Evolutionary conservation across 2,888 invertebrate species (phyloP).

Genomic region (Xestia ashworthii): DNA sequence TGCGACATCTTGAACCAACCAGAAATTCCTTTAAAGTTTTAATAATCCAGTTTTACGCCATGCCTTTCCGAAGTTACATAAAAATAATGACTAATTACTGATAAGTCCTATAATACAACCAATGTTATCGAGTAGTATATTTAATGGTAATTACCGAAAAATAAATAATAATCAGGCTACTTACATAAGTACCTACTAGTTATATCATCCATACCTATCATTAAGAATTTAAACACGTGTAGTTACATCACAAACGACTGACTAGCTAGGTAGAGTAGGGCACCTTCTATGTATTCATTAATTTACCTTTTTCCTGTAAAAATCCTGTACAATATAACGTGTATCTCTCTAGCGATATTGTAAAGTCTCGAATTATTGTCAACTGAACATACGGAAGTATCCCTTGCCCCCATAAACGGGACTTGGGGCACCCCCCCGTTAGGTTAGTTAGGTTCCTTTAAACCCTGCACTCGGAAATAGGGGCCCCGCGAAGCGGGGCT

Average conservation of each 20-base stretch:
- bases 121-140: constrained; percentile 15
- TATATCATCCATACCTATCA: not conserved
- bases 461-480: too few species aligned
- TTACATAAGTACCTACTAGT: constrained; percentile 4
- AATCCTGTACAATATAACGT: too few species aligned
- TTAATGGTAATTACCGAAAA: not conserved
- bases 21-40: not conserved
- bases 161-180: constrained; percentile 12
- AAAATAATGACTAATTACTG: constrained; percentile 2
- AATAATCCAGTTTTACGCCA: not conserved
- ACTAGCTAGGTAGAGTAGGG: not conserved
- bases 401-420: too few species aligned
- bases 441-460: too few species aligned
- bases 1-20: not conserved
- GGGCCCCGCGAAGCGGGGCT: too few species aligned
- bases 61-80: not conserved
- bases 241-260: not conserved
- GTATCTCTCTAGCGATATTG: too few species aligned
- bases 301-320: not conserved
- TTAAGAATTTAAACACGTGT: constrained; percentile 11
- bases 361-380: too few species aligned
- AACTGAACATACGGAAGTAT: too few species aligned
- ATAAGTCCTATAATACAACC: not conserved
- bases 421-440: too few species aligned
- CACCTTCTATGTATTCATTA: not conserved